Evolutionary conservation across 2,888 invertebrate genomes (phyloP).

Genomic region (Acrobasis consociella): DNA sequence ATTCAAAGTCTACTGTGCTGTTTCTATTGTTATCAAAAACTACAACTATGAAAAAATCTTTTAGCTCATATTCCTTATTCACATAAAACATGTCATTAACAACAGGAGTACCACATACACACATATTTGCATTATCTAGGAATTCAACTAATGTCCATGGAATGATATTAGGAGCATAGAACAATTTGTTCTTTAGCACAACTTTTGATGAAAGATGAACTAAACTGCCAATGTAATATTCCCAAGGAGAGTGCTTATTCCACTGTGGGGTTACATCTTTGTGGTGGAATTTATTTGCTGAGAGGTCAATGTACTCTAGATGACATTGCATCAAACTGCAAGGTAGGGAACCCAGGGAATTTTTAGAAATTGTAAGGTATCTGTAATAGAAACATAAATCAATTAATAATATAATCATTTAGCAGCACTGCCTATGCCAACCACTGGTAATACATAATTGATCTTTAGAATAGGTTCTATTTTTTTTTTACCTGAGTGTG

Average conservation of each 20-base stretch:
- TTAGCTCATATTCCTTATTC: slow-evolving; percentile 61
- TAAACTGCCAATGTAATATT: slow-evolving; percentile 74
- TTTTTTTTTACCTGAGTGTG: slow-evolving; percentile 65
- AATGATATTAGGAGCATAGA: slow-evolving; percentile 81
- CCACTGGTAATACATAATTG: no score
- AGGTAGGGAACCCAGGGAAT: slow-evolving; percentile 81
- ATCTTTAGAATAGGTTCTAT: no score
- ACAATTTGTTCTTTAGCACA: slow-evolving; percentile 76
- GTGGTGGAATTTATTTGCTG: slow-evolving; percentile 77
- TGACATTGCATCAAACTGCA: slow-evolving; percentile 81
- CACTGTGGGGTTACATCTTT: slow-evolving; percentile 32
- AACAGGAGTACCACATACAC: slow-evolving; percentile 83
- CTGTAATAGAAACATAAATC: slow-evolving; percentile 56
- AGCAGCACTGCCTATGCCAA: no score
- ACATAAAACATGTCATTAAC: slow-evolving; percentile 53
- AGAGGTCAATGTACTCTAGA: slow-evolving; percentile 82
- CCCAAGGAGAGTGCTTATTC: slow-evolving; percentile 50
- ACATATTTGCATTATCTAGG: slow-evolving; percentile 84
- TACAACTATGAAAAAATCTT: slow-evolving; percentile 64
- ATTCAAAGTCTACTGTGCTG: slow-evolving; percentile 78
- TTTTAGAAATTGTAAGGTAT: slow-evolving; percentile 81
- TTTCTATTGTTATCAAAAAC: slow-evolving; percentile 60
- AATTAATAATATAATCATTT: not conserved
- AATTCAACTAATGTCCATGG: slow-evolving; percentile 83
- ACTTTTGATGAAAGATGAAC: slow-evolving; percentile 80